Evolutionary conservation across 1,140 invertebrate genomes (phyloP).

Genomic region (Scaptomyza pallida): DNA sequence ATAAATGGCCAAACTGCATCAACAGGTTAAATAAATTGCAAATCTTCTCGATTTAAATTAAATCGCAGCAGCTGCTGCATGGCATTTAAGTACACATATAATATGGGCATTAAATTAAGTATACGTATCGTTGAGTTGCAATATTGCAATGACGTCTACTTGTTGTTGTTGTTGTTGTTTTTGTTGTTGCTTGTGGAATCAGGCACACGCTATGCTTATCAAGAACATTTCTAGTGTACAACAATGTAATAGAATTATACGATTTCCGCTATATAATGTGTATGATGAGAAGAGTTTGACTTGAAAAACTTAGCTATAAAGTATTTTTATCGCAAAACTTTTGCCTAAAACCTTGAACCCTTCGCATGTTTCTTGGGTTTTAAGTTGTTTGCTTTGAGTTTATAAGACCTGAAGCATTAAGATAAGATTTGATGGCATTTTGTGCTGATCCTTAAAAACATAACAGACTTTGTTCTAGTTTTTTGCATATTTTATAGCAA

Average conservation of each 20-base stretch:
- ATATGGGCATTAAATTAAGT: too few species aligned
- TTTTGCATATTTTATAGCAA: too few species aligned
- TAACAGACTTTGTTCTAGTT: too few species aligned
- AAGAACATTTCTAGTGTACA: slow-evolving; percentile 17
- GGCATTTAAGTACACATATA: too few species aligned
- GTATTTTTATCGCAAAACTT: background rate
- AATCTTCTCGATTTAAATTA: slow-evolving; percentile 16
- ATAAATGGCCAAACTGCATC: slow-evolving; percentile 26
- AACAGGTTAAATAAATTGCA: slow-evolving; percentile 37
- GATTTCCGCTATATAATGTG: too few species aligned
- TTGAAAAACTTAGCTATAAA: background rate
- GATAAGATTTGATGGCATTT: too few species aligned
- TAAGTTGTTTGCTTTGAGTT: too few species aligned
- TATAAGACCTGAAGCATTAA: too few species aligned
- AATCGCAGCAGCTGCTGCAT: slow-evolving; percentile 4
- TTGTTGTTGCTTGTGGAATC: slow-evolving; percentile 38
- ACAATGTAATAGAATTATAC: background rate
- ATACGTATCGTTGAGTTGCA: background rate
- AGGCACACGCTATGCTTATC: slow-evolving; percentile 51
- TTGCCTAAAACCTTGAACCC: background rate
- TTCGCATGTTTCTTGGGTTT: background rate
- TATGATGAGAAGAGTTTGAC: too few species aligned
- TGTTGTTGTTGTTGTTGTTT: slow-evolving; percentile 11
- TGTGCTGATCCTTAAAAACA: too few species aligned
- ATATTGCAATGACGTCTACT: slow-evolving; percentile 27